phyloP scores from a whole-genome alignment of 2,113 vertebrate genomes.

The Heterochromis multidens region DNA sequence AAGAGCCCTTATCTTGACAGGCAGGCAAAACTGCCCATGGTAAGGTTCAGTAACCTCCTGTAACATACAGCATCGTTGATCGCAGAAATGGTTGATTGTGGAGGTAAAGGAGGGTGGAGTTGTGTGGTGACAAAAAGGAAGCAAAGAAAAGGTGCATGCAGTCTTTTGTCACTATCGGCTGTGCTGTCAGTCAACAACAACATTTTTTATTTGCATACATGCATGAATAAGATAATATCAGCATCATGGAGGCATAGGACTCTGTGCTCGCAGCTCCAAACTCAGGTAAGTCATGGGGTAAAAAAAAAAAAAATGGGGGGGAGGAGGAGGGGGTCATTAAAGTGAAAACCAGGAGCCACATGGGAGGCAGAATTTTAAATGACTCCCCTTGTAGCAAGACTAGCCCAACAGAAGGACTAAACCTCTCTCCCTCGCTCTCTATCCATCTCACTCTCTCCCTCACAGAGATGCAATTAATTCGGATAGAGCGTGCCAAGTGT shows the following conservation, averaged over 20 bases:
- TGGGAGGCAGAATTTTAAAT: slow-evolving; percentile 79
- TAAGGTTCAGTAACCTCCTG: neutral
- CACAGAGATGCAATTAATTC: slow-evolving; percentile 75
- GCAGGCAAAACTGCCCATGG: slow-evolving; percentile 28
- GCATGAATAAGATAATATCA: slow-evolving; percentile 12
- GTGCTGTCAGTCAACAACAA: slow-evolving; percentile 16
- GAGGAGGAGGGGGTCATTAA: slow-evolving; percentile 73
- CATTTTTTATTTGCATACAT: slow-evolving; percentile 18
- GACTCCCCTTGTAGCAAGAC: slow-evolving; percentile 77
- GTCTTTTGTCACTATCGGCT: slow-evolving; percentile 8
- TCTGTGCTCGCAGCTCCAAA: slow-evolving; percentile 24
- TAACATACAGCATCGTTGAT: slow-evolving; percentile 29
- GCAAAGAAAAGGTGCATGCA: slow-evolving; percentile 7
- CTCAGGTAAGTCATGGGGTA: slow-evolving; percentile 43
- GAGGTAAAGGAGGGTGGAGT: slow-evolving; percentile 1
- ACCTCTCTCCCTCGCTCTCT: slow-evolving; percentile 54
- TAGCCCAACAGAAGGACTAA: slow-evolving; percentile 72
- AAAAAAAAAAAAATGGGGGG: slow-evolving; percentile 6
- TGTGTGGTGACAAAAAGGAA: slow-evolving; percentile 12
- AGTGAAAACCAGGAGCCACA: slow-evolving; percentile 77
- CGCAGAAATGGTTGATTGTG: neutral
- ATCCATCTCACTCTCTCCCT: slow-evolving; percentile 70
- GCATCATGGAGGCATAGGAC: slow-evolving; percentile 9
- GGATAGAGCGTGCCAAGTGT: slow-evolving; percentile 72
- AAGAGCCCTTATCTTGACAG: slow-evolving; percentile 5